Evolutionary conservation across 2,113 vertebrate genomes (phyloP), one percentile per base, ranked within the genome.

Genomic region (Choloepus hoffmanni): DNA sequence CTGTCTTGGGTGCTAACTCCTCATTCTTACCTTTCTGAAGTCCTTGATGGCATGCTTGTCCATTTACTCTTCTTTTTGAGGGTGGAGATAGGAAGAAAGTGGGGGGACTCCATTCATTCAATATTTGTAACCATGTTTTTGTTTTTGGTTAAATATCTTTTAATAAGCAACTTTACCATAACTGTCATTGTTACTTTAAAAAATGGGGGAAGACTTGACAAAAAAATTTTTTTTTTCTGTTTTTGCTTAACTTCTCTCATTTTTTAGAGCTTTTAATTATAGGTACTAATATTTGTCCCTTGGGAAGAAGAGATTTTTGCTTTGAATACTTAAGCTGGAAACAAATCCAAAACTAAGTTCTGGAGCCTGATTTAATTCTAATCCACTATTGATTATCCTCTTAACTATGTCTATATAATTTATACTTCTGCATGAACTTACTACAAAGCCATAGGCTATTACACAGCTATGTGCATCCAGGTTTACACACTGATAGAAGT

Each of bases 41-140:
- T 58, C 68, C 7, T 23, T 3, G 8, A 58, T 24, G 48, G 1
- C 12, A 18, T 33, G 9, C 26, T 21, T 65, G 76, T 26, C 14
- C 24, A 58, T 83, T 88, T 93, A 33, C 68, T 83, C 21, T 63
- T 94, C 73, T 67, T 85, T 63, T 18, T 0, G 18, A 19, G 43
- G 70, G 62, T 8, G 36, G 48, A 82, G 33, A 33, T 77, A 55
- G 68, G 60, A 70, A 89, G 43, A 93, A 90, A 84, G 28, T 55
- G 83, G 7, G 16, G n/a, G 77, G n/a, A 45, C 18, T 50, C 28
- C 16, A 45, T 40, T 73, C 55, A 62, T 87, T 79, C 88, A 79
- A 53, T 88, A 74, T 82, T 90, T 95, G 21, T 93, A n/a, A 79
- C n/a, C 30, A 79, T 53, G 50, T 82, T 77, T 87, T 14, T 90